Percentiles rank a stretch among this genome's conserved stretches.
phyloP scores from a whole-genome alignment of 2,888 invertebrate genomes.

The Arrhopalites spinosus region DNA sequence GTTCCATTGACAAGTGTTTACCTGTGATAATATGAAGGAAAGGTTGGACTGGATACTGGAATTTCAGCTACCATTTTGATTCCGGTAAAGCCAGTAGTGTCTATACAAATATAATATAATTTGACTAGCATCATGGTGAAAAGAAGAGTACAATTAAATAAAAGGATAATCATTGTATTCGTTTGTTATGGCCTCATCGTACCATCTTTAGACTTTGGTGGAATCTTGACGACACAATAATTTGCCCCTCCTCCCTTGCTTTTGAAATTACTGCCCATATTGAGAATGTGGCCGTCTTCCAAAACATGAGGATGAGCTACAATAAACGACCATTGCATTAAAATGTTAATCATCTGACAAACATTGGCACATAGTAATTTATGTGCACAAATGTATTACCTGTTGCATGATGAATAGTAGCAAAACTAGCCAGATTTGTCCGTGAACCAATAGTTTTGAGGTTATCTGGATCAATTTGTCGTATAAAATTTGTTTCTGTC shows the following conservation, averaged over 20 bases:
- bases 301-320: slow-evolving; percentile 59
- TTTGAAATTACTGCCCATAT: slow-evolving; percentile 57
- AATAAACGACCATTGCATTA: too few species aligned
- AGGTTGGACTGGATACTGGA: slow-evolving; percentile 58
- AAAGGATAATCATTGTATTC: too few species aligned
- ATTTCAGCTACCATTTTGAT: slow-evolving; percentile 58
- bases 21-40: slow-evolving; percentile 62
- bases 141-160: too few species aligned
- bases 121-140: too few species aligned
- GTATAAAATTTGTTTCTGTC: slow-evolving; percentile 60
- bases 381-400: too few species aligned
- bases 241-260: slow-evolving; percentile 29
- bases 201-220: too few species aligned
- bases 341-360: too few species aligned
- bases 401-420: slow-evolving; percentile 58
- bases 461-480: slow-evolving; percentile 59
- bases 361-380: too few species aligned
- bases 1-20: too few species aligned
- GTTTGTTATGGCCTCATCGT: too few species aligned
- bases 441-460: slow-evolving; percentile 58
- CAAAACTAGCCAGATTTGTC: slow-evolving; percentile 30
- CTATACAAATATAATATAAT: too few species aligned
- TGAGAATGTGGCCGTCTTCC: slow-evolving; percentile 57
- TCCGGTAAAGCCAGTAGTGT: too few species aligned
- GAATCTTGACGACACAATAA: slow-evolving; percentile 37